Evolutionary conservation across 2,888 invertebrate genomes (phyloP).

Genomic region (Ellobium chinense): DNA sequence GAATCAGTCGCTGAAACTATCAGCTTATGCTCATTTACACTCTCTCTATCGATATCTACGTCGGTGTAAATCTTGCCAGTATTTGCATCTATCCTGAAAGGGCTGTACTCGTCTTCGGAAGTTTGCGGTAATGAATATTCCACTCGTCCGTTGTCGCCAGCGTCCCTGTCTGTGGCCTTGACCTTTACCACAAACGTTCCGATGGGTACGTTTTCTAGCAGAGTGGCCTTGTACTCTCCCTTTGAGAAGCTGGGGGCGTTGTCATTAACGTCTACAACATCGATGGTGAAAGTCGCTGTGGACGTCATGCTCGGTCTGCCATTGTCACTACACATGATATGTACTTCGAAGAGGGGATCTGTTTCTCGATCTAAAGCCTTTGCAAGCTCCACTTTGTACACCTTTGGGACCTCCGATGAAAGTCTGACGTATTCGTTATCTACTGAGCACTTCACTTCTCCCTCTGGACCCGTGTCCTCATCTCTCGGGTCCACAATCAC

Average conservation of each 20-base stretch:
- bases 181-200: constrained; percentile 86
- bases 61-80: constrained; percentile 40
- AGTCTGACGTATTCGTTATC: constrained; percentile 9
- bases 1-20: constrained; percentile 84
- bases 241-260: constrained; percentile 90
- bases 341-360: constrained; percentile 59
- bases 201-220: constrained; percentile 61
- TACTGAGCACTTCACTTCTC: background rate
- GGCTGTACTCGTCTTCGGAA: background rate
- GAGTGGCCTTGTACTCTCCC: constrained; percentile 53
- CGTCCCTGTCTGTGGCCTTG: constrained; percentile 91
- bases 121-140: background rate
- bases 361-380: constrained; percentile 64
- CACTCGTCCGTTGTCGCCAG: constrained; percentile 94
- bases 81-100: constrained; percentile 20
- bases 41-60: constrained; percentile 89
- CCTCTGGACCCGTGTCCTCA: background rate
- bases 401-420: constrained; percentile 38
- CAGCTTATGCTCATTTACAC: constrained; percentile 89
- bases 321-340: constrained; percentile 83
- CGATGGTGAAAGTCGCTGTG: constrained; percentile 61
- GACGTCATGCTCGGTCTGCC: constrained; percentile 53
- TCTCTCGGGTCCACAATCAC: constrained; percentile 12
- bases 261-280: constrained; percentile 93
- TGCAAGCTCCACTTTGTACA: constrained; percentile 79